These are phyloP conservation scores for Orius insidiosus DNA, from an alignment of 1,140 invertebrate genomes.

Conservation along the genomic window DNA sequence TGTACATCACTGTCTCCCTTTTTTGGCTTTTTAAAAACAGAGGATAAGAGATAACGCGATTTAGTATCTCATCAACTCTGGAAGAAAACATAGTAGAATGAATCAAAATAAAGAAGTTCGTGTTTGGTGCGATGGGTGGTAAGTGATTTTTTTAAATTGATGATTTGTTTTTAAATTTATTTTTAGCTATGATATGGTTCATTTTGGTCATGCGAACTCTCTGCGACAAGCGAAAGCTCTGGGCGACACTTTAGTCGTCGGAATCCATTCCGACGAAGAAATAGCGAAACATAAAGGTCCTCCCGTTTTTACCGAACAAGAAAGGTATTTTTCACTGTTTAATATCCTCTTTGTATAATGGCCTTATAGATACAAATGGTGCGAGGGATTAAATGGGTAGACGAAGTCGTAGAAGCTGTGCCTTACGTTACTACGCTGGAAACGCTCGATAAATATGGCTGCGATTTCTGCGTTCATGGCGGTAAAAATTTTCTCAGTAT, in stretches of 20 bases:
- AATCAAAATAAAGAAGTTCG: too few species aligned
- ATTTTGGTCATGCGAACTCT: slow-evolving; percentile 97
- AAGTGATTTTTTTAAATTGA: too few species aligned
- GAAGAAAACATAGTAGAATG: too few species aligned
- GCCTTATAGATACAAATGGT: slow-evolving; percentile 83
- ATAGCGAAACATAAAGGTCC: slow-evolving; percentile 96
- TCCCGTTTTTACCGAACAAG: slow-evolving; percentile 92
- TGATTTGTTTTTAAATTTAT: slow-evolving; percentile 2
- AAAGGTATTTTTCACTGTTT: slow-evolving; percentile 38
- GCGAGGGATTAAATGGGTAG: slow-evolving; percentile 98
- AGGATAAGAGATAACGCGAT: too few species aligned
- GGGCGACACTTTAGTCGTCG: slow-evolving; percentile 90
- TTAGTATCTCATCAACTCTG: too few species aligned
- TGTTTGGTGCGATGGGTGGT: slow-evolving; percentile 91
- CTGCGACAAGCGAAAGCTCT: slow-evolving; percentile 90
- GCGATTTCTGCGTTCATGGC: slow-evolving; percentile 99
- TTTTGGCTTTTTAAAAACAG: too few species aligned
- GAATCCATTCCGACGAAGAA: slow-evolving; percentile 96
- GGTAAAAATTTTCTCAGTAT: too few species aligned
- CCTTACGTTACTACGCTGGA: slow-evolving; percentile 96
- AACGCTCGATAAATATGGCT: slow-evolving; percentile 89
- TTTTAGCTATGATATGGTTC: slow-evolving; percentile 89
- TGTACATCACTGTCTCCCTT: too few species aligned
- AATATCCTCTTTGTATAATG: slow-evolving; percentile 1
- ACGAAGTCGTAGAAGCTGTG: slow-evolving; percentile 93